phyloP scores from a whole-genome alignment of 2,113 vertebrate genomes.

The Chionis minor region DNA sequence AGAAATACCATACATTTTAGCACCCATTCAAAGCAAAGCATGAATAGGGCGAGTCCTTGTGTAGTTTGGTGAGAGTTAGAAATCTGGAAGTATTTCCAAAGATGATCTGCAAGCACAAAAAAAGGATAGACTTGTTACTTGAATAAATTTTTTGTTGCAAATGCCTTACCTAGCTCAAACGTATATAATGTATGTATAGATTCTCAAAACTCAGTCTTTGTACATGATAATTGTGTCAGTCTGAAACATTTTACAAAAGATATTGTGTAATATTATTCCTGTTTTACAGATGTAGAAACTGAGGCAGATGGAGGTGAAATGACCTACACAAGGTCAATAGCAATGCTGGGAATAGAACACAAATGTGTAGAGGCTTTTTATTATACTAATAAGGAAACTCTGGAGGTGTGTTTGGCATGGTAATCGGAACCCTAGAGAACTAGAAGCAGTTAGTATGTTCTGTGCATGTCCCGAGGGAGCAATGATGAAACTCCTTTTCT shows the following conservation, averaged over 20 bases:
- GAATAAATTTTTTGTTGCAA: neutral
- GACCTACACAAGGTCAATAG: conserved; percentile 64
- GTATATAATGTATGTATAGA: neutral
- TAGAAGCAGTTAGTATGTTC: neutral
- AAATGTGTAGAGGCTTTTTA: conserved; percentile 67
- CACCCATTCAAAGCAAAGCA: neutral
- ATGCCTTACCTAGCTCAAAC: neutral
- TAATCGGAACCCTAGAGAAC: conserved; percentile 65
- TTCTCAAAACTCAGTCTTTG: neutral
- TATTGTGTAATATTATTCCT: neutral
- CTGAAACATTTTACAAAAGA: neutral
- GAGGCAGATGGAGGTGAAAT: conserved; percentile 63
- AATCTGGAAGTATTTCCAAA: neutral
- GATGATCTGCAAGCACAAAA: neutral
- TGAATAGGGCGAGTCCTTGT: neutral
- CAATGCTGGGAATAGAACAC: conserved; percentile 62
- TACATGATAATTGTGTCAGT: neutral
- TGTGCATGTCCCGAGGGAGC: conserved; percentile 58
- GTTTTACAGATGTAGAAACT: conserved; percentile 44
- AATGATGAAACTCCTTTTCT: conserved; percentile 78
- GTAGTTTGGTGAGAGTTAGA: neutral
- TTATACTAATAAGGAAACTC: conserved; percentile 70
- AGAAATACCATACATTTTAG: neutral
- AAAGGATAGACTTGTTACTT: neutral
- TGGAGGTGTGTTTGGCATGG: conserved; percentile 64